Conservation (phyloP, 2,888 invertebrate genomes). For the Chloroclysta siterata region DNA sequence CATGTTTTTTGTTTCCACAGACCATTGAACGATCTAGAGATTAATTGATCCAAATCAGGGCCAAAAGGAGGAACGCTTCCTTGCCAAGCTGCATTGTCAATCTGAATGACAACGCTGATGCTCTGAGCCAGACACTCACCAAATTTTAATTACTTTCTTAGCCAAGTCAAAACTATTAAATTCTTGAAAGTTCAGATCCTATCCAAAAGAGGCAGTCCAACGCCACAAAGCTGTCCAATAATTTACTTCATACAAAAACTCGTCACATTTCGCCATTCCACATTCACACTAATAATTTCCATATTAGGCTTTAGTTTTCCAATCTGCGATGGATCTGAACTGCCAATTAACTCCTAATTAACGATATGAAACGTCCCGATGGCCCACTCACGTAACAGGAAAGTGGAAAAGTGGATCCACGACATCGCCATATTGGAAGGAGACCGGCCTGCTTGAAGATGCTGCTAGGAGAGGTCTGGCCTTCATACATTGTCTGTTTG, state of each 20-base stretch:
- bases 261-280: constrained; percentile 16
- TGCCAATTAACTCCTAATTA: constrained; percentile 34
- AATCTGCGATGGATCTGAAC: constrained; percentile 23
- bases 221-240: constrained; percentile 5
- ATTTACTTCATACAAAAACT: constrained; percentile 22
- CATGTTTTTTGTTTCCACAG: too few species aligned
- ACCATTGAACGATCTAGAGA: too few species aligned
- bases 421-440: constrained; percentile 26
- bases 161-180: too few species aligned
- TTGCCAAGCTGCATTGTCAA: too few species aligned
- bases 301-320: constrained; percentile 25
- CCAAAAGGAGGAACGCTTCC: too few species aligned
- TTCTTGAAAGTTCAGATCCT: not conserved
- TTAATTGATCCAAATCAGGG: too few species aligned
- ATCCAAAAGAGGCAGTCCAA: constrained; percentile 7
- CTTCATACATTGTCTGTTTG: not conserved
- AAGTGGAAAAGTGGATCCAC: constrained; percentile 22
- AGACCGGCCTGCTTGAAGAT: constrained; percentile 3
- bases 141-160: too few species aligned
- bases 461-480: constrained; percentile 3
- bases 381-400: constrained; percentile 12
- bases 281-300: constrained; percentile 32
- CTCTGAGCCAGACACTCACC: too few species aligned
- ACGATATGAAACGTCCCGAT: constrained; percentile 24
- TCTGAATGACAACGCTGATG: too few species aligned